These are phyloP conservation scores for Brachionus plicatilis DNA, from an alignment of 1,140 invertebrate genomes.

Conservation along the genomic window DNA sequence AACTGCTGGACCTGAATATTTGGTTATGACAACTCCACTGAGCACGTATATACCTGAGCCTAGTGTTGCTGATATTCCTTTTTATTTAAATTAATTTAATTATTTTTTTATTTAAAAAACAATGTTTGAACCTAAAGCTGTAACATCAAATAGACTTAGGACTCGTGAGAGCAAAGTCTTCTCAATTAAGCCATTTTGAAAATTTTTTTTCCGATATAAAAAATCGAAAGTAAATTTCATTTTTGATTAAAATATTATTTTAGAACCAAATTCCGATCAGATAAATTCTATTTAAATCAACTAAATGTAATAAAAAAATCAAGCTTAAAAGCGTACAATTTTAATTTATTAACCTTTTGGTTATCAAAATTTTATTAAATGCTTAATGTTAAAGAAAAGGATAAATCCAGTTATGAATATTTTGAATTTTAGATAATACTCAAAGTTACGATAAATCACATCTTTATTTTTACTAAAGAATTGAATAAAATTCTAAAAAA, in stretches of 20 bases:
- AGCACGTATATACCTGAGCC: constrained; percentile 66
- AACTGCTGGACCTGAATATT: constrained; percentile 82
- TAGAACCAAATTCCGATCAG: background rate
- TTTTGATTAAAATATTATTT: background rate
- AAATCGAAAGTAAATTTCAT: constrained; percentile 9
- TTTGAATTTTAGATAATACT: background rate
- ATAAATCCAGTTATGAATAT: background rate
- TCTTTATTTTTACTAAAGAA: background rate
- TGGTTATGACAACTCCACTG: constrained; percentile 46
- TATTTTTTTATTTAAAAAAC: background rate
- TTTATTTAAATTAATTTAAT: background rate
- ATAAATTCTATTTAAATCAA: background rate
- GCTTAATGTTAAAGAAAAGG: background rate
- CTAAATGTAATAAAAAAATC: background rate
- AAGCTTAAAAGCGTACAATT: background rate
- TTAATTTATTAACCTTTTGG: background rate
- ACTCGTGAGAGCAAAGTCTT: constrained; percentile 67
- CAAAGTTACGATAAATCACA: background rate
- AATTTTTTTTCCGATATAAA: constrained; percentile 45
- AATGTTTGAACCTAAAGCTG: constrained; percentile 58
- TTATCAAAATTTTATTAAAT: background rate
- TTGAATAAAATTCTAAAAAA: no score
- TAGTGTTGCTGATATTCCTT: constrained; percentile 55
- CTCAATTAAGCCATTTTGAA: constrained; percentile 44
- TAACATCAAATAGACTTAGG: constrained; percentile 70